A percentile compares a stretch with the other conserved stretches of the same genome.
Conservation (phyloP, 2,113 vertebrate species). For the Gallinago paraguaiae region DNA sequence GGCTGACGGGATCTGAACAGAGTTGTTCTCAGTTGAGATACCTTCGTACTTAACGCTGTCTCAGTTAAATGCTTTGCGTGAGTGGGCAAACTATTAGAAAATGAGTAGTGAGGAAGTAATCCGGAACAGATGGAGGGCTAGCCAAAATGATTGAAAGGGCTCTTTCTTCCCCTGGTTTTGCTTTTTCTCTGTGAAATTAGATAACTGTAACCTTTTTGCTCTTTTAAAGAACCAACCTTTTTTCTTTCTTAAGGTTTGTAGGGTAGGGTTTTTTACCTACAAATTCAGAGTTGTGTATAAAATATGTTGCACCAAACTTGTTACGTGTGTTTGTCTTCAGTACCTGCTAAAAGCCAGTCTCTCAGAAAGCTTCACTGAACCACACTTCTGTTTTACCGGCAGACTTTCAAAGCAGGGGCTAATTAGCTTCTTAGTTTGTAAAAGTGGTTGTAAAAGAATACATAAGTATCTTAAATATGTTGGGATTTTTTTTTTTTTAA, state of each 20-base stretch:
- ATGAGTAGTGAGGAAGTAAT: not conserved
- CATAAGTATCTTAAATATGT: not conserved
- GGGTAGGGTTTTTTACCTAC: not conserved
- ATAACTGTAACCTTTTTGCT: not conserved
- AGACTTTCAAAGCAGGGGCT: not conserved
- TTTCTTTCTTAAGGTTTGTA: not conserved
- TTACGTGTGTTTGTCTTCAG: not conserved
- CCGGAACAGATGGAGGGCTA: not conserved
- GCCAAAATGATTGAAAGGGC: not conserved
- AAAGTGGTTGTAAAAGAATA: not conserved
- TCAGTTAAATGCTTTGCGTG: not conserved
- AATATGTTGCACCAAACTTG: not conserved
- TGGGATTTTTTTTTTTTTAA: not conserved
- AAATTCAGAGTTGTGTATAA: not conserved
- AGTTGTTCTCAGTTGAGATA: not conserved
- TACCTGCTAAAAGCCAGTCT: not conserved
- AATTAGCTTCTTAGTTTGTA: not conserved
- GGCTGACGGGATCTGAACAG: rapidly evolving
- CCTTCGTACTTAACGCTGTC: not conserved
- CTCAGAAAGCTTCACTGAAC: not conserved
- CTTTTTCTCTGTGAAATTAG: constrained; percentile 24
- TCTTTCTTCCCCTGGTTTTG: constrained; percentile 13
- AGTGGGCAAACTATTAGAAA: not conserved
- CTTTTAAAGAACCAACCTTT: not conserved
- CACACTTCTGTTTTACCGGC: not conserved